A percentile compares a stretch with the other conserved stretches of the same genome.
Conservation (phyloP, 2,113 vertebrate species). For the Pardalotus punctatus region DNA sequence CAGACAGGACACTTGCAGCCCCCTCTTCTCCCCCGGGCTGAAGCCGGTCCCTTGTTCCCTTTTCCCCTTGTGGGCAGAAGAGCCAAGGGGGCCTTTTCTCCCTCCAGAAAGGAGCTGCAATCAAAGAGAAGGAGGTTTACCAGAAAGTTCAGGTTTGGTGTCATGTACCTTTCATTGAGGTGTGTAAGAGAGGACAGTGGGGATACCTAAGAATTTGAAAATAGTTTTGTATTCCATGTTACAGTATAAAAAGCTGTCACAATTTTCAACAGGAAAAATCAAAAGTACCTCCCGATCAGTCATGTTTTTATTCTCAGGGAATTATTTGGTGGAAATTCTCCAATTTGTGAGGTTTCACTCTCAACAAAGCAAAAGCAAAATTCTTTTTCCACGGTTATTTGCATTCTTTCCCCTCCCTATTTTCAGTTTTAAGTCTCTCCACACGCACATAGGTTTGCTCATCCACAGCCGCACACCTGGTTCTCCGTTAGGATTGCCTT, state of each 20-base stretch:
- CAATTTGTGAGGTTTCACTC: not conserved
- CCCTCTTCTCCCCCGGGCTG: no score
- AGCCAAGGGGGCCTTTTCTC: not conserved
- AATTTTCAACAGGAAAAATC: not conserved
- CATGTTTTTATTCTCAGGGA: not conserved
- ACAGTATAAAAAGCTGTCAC: not conserved
- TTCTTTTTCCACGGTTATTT: not conserved
- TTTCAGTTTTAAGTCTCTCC: not conserved
- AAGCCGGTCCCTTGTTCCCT: not conserved
- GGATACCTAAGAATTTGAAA: not conserved
- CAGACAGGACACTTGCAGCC: rapidly evolving
- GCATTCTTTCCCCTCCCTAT: constrained; percentile 22
- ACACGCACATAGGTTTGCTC: not conserved
- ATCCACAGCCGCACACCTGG: constrained; percentile 24
- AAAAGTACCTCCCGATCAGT: not conserved
- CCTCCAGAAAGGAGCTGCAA: not conserved
- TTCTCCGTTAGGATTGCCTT: not conserved
- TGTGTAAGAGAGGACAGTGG: not conserved
- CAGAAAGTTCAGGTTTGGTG: not conserved
- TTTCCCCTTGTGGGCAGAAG: rapidly evolving
- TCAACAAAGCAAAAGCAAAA: not conserved
- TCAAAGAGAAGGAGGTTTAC: not conserved
- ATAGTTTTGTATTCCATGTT: not conserved
- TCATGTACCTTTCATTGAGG: not conserved
- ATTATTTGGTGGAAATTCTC: not conserved